Percentiles rank a stretch among this genome's conserved stretches.
Evolutionary conservation across 2,888 invertebrate genomes (phyloP).

Genomic region (Metopia argyrocephala): DNA sequence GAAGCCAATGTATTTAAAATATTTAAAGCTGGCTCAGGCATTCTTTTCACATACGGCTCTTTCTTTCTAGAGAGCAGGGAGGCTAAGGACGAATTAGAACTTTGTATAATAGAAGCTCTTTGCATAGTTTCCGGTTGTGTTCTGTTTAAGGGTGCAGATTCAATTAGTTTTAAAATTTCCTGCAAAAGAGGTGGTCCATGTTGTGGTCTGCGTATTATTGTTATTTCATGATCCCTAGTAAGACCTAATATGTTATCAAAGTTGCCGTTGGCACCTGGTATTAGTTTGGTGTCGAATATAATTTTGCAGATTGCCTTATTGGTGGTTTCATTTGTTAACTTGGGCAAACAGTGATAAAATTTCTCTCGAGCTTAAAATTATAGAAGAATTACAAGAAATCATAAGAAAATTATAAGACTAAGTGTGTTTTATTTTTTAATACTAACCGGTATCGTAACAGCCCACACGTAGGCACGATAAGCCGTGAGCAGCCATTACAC

Average conservation of each 20-base stretch:
- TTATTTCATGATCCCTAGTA: slow-evolving; percentile 65
- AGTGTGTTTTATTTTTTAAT: background rate
- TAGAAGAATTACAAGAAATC: background rate
- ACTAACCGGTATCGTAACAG: slow-evolving; percentile 84
- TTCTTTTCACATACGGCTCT: slow-evolving; percentile 79
- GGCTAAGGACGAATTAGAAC: slow-evolving; percentile 74
- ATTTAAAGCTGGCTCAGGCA: slow-evolving; percentile 82
- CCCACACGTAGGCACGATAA: slow-evolving; percentile 89
- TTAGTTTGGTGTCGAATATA: slow-evolving; percentile 58
- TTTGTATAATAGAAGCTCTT: slow-evolving; percentile 75
- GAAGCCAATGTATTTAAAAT: slow-evolving; percentile 82
- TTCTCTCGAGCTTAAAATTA: slow-evolving; percentile 75
- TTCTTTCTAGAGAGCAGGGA: slow-evolving; percentile 77
- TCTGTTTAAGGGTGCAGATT: slow-evolving; percentile 78
- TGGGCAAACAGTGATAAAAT: slow-evolving; percentile 75
- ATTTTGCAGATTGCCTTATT: slow-evolving; percentile 70
- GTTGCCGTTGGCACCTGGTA: slow-evolving; percentile 32
- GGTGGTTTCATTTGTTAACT: slow-evolving; percentile 71
- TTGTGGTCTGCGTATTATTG: slow-evolving; percentile 78
- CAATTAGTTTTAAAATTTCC: slow-evolving; percentile 85
- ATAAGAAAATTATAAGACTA: background rate
- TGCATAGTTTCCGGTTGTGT: slow-evolving; percentile 74
- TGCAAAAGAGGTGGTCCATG: slow-evolving; percentile 84
- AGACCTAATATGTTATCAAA: slow-evolving; percentile 56
- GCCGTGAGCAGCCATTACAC: slow-evolving; percentile 94